Conservation (phyloP, 2,888 invertebrate genomes). For the Drosophila gaucha region DNA sequence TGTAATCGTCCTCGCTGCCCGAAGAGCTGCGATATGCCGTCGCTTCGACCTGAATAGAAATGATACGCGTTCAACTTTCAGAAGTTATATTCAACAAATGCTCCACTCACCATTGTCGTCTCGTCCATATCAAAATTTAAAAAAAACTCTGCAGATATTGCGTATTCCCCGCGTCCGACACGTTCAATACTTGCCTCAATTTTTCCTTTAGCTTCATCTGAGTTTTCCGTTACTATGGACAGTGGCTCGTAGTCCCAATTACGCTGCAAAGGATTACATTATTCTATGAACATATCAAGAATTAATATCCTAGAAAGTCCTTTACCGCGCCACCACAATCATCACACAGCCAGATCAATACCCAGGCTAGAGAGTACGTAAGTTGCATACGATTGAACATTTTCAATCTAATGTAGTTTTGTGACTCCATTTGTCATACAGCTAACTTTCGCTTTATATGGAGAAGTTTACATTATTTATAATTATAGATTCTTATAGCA, state of each 20-base stretch:
- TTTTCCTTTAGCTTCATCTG: slow-evolving; percentile 2
- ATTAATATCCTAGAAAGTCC: not conserved
- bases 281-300: not conserved
- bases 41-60: not conserved
- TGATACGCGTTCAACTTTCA: not conserved
- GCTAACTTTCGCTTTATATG: slow-evolving; percentile 12
- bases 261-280: slow-evolving; percentile 29
- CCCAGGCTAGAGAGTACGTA: not conserved
- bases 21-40: slow-evolving; percentile 36
- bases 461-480: not conserved
- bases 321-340: slow-evolving; percentile 31
- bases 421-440: not conserved
- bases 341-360: not conserved
- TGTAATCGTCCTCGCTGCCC: slow-evolving; percentile 54
- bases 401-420: not conserved
- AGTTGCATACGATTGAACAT: slow-evolving; percentile 6
- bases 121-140: slow-evolving; percentile 12
- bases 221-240: not conserved
- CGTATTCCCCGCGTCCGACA: slow-evolving; percentile 14
- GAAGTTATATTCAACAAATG: not conserved
- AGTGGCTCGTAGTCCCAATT: slow-evolving; percentile 57
- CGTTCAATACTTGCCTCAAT: not conserved
- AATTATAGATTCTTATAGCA: not conserved
- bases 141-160: not conserved
- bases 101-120: slow-evolving; percentile 32